Conservation (phyloP, 1,140 invertebrate genomes). For the Neoseiulus cucumeris region DNA sequence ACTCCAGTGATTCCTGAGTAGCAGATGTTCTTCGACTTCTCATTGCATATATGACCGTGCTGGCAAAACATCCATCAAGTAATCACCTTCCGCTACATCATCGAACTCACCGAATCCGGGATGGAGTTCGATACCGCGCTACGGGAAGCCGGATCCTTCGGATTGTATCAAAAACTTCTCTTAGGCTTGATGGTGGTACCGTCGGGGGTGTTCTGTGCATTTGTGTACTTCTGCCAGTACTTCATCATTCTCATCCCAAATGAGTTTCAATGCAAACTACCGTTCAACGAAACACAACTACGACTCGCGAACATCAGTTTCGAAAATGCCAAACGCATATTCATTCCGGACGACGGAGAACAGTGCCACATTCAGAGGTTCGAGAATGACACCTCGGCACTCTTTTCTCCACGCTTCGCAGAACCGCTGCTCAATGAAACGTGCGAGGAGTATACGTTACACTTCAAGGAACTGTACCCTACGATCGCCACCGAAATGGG, state of each 20-base stretch:
- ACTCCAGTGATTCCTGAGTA: too few relatives aligned
- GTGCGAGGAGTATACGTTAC: conserved; percentile 12
- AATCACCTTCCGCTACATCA: too few relatives aligned
- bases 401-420: background rate
- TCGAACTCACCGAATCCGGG: too few relatives aligned
- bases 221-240: conserved; percentile 19
- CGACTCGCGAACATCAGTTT: background rate
- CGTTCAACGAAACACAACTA: background rate
- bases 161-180: conserved; percentile 18
- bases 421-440: background rate
- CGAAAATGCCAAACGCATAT: background rate
- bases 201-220: conserved; percentile 17
- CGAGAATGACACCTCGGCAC: background rate
- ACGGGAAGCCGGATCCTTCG: conserved; percentile 17
- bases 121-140: conserved; percentile 19
- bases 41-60: too few relatives aligned
- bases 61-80: too few relatives aligned
- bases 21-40: too few relatives aligned
- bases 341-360: background rate
- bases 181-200: conserved; percentile 18
- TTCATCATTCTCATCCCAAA: conserved; percentile 18
- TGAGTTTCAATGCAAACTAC: background rate
- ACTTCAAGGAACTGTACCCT: conserved; percentile 18
- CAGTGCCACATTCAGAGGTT: background rate
- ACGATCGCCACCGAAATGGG: conserved; percentile 20